These are phyloP conservation scores for Eupithecia centaureata DNA, from an alignment of 2,888 invertebrate genomes.

Conservation along the genomic window DNA sequence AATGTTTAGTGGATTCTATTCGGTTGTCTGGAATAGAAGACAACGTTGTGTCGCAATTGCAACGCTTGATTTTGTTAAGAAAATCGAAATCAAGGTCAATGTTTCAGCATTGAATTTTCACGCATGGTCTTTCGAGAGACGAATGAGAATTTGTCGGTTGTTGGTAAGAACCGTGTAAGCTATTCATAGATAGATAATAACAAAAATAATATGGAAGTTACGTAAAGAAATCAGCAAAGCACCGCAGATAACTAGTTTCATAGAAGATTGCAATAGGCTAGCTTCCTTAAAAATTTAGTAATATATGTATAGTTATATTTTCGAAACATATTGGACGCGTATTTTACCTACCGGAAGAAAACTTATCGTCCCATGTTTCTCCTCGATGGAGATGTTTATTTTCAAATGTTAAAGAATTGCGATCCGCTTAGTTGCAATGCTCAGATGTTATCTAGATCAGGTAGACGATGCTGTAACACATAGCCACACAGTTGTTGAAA, in stretches of 20 bases:
- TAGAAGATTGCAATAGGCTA: not conserved
- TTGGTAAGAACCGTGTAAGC: not conserved
- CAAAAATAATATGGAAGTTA: not conserved
- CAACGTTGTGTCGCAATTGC: not conserved
- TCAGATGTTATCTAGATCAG: conserved; percentile 26
- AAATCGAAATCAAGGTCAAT: conserved; percentile 19
- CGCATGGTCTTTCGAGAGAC: conserved; percentile 10
- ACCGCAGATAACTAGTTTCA: not conserved
- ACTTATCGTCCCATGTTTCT: not conserved
- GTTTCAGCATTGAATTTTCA: conserved; percentile 25
- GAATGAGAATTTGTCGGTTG: not conserved
- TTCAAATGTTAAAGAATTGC: conserved; percentile 3
- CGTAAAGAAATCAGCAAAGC: not conserved
- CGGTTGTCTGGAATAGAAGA: conserved; percentile 5
- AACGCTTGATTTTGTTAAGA: conserved; percentile 1
- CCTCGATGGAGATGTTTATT: not conserved
- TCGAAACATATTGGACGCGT: too few relatives aligned
- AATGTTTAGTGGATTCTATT: not conserved
- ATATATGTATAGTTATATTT: too few relatives aligned
- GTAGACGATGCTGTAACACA: conserved; percentile 35
- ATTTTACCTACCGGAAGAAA: too few relatives aligned
- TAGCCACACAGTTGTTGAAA: conserved; percentile 37
- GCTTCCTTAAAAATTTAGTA: too few relatives aligned
- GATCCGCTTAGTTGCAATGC: conserved; percentile 13
- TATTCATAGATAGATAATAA: not conserved